phyloP scores from a whole-genome alignment of 2,113 vertebrate species.

The Tragelaphus imberbis region DNA sequence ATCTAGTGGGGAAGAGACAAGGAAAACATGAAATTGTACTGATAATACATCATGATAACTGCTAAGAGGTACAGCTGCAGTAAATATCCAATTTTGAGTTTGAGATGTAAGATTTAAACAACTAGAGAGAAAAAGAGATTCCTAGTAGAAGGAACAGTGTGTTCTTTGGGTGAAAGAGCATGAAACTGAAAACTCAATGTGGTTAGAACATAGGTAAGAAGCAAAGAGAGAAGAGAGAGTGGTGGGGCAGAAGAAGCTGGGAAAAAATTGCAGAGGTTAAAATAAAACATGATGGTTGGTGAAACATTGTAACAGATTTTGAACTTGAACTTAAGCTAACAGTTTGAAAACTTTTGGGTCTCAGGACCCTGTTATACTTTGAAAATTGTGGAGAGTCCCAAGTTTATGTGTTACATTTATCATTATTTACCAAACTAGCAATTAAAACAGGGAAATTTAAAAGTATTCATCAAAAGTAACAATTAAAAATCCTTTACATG shows the following conservation, averaged over 20 bases:
- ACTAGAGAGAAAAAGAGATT: not conserved
- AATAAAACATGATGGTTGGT: not conserved
- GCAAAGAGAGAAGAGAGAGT: not conserved
- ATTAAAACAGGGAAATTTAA: not conserved
- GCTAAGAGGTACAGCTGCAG: not conserved
- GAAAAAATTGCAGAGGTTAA: not conserved
- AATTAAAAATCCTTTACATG: not conserved
- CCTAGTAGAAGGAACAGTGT: not conserved
- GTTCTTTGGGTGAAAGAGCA: not conserved
- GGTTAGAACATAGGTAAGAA: not conserved
- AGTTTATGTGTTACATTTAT: not conserved
- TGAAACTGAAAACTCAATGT: not conserved
- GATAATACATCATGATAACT: not conserved
- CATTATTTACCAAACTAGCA: not conserved
- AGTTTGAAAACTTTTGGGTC: not conserved
- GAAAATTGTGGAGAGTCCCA: not conserved
- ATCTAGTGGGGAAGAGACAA: not conserved
- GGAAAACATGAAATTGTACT: not conserved
- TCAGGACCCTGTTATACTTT: not conserved
- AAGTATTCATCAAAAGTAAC: not conserved
- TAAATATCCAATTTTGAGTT: not conserved
- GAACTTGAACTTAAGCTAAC: not conserved
- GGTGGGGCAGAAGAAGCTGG: not conserved
- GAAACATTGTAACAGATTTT: not conserved
- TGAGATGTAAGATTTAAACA: not conserved